These are phyloP conservation scores for Pristis pectinata DNA, from an alignment of 2,797 vertebrate species.

Conservation along the genomic window DNA sequence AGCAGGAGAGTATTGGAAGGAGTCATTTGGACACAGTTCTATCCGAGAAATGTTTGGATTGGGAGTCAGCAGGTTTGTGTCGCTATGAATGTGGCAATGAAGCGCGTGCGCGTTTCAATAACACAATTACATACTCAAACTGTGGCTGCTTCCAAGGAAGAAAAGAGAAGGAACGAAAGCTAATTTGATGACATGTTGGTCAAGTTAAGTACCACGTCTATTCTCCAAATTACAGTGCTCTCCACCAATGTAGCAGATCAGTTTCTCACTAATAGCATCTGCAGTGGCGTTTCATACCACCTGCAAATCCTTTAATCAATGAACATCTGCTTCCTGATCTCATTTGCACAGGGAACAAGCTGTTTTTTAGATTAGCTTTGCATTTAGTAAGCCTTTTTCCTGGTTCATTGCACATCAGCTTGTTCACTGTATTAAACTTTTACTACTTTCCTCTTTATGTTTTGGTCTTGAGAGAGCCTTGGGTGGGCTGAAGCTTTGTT, in stretches of 20 bases:
- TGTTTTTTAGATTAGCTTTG: conserved; percentile 28
- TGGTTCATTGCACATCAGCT: not conserved
- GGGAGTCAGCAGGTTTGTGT: not conserved
- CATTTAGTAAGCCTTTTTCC: not conserved
- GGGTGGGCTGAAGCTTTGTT: no score
- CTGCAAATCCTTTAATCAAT: conserved; percentile 70
- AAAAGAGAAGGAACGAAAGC: not conserved
- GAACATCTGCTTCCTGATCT: conserved; percentile 61
- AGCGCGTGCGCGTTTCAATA: not conserved
- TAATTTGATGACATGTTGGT: not conserved
- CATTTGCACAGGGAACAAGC: conserved; percentile 16
- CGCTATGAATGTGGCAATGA: not conserved
- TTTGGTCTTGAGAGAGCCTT: not conserved
- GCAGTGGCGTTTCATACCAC: conserved; percentile 52
- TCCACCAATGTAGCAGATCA: not conserved
- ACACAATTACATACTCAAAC: not conserved
- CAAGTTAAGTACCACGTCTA: not conserved
- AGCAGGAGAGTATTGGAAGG: not conserved
- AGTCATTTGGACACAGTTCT: not conserved
- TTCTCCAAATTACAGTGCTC: not conserved
- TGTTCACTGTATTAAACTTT: not conserved
- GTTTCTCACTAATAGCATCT: not conserved
- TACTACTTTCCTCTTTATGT: not conserved
- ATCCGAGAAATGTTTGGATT: not conserved
- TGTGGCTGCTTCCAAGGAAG: not conserved